Evolutionary conservation across 2,113 vertebrate species (phyloP).

Genomic region (Sigmodon hispidus): DNA sequence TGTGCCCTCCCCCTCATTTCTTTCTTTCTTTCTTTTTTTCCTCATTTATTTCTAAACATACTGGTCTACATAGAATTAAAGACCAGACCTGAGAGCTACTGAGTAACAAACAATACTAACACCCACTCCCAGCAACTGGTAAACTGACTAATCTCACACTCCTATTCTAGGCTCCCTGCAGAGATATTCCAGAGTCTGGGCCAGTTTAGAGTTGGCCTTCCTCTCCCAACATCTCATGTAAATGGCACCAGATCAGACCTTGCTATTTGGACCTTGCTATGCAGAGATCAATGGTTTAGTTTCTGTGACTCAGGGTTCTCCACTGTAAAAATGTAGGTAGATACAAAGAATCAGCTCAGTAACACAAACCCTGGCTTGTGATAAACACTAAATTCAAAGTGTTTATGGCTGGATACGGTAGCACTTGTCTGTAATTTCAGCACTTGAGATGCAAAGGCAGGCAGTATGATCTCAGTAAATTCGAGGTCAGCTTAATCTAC

Average conservation of each 20-base stretch:
- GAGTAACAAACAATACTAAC: not conserved
- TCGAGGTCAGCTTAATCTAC: not conserved
- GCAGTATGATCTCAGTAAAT: not conserved
- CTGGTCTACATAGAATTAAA: not conserved
- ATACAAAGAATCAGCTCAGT: not conserved
- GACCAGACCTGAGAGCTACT: not conserved
- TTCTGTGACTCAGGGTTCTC: not conserved
- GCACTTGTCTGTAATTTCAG: not conserved
- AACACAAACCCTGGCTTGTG: not conserved
- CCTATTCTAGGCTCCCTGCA: not conserved
- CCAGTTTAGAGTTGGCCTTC: not conserved
- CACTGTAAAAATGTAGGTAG: not conserved
- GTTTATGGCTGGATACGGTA: not conserved
- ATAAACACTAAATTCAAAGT: constrained; percentile 4
- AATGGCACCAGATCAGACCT: not conserved
- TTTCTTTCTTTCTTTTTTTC: no score
- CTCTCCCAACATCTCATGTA: not conserved
- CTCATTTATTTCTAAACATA: not conserved
- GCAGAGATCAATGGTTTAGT: not conserved
- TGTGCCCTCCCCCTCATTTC: no score
- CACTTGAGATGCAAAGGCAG: not conserved
- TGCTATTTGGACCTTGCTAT: not conserved
- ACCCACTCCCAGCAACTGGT: no score
- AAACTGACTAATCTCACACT: not conserved
- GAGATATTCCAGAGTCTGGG: constrained; percentile 16